phyloP scores from a whole-genome alignment of 2,888 invertebrate species.

The Pardosa pseudoannulata region DNA sequence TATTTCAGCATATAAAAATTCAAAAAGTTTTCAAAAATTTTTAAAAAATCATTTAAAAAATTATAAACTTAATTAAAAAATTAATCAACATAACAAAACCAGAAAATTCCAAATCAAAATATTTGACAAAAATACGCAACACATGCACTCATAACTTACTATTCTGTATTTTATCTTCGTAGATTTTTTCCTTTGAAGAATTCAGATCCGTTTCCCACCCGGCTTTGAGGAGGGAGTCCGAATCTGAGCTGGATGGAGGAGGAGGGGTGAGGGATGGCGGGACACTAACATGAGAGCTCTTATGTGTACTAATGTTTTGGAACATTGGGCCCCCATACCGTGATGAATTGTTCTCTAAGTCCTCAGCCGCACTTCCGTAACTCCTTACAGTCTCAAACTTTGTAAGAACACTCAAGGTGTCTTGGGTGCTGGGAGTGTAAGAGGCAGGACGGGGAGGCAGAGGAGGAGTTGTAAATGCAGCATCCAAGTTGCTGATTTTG shows the following conservation, averaged over 20 bases:
- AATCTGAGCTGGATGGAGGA: slow-evolving; percentile 80
- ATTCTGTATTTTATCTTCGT: slow-evolving; percentile 86
- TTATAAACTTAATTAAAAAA: not conserved
- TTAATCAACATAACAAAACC: too few relatives aligned
- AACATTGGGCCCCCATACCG: slow-evolving; percentile 76
- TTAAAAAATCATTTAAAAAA: not conserved
- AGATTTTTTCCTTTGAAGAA: slow-evolving; percentile 72
- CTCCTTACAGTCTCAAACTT: slow-evolving; percentile 93
- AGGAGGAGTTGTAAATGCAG: slow-evolving; percentile 78
- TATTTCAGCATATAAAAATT: not conserved
- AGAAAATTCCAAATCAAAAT: not conserved
- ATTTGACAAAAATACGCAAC: not conserved
- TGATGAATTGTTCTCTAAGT: slow-evolving; percentile 83
- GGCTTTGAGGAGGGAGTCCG: slow-evolving; percentile 86
- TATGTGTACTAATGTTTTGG: slow-evolving; percentile 77
- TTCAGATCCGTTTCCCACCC: slow-evolving; percentile 77
- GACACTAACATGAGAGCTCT: slow-evolving; percentile 73
- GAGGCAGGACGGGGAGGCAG: slow-evolving; percentile 87
- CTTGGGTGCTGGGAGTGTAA: slow-evolving; percentile 84
- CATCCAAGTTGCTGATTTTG: slow-evolving; percentile 89
- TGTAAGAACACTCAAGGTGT: slow-evolving; percentile 80
- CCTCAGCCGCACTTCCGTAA: slow-evolving; percentile 96
- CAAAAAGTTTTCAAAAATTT: not conserved
- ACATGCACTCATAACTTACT: slow-evolving; percentile 78
- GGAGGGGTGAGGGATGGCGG: slow-evolving; percentile 78